These are phyloP conservation scores for Dimorphilus gyrociliatus DNA, from an alignment of 2,888 invertebrate species.

Conservation along the genomic window DNA sequence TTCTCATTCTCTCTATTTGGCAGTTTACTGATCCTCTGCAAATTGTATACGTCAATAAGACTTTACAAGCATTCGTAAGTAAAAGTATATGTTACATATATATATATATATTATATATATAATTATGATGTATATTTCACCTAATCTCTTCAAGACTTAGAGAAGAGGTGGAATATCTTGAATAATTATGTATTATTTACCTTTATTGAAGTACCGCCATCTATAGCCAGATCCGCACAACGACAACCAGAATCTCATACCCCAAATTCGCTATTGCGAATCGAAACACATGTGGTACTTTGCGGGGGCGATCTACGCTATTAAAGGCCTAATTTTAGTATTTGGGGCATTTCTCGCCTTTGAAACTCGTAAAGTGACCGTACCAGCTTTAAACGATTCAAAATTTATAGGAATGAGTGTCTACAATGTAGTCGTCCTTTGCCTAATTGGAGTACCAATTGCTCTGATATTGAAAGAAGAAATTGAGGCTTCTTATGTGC, in stretches of 20 bases:
- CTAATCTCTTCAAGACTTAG: too few relatives aligned
- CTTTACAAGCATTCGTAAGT: constrained; percentile 8
- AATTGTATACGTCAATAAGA: constrained; percentile 9
- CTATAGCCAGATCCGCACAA: constrained; percentile 12
- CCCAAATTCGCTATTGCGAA: constrained; percentile 12
- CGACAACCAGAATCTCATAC: constrained; percentile 12
- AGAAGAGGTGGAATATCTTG: too few relatives aligned
- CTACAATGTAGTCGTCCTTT: constrained; percentile 14
- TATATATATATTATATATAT: not conserved
- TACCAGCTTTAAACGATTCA: constrained; percentile 16
- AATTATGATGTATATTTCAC: not conserved
- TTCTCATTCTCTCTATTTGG: constrained; percentile 14
- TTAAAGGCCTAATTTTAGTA: constrained; percentile 16
- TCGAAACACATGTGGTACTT: constrained; percentile 15
- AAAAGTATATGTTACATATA: not conserved
- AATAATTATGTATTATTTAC: too few relatives aligned
- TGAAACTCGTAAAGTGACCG: constrained; percentile 19
- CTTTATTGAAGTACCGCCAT: too few relatives aligned
- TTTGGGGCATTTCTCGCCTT: constrained; percentile 19
- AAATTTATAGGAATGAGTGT: constrained; percentile 14
- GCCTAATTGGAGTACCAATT: constrained; percentile 14
- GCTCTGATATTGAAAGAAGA: constrained; percentile 14
- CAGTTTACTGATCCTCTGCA: constrained; percentile 12
- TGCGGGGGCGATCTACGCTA: constrained; percentile 13
- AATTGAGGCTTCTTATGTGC: constrained; percentile 12